phyloP scores from a whole-genome alignment of 2,888 invertebrate species.

The Pristionchus mayeri region DNA sequence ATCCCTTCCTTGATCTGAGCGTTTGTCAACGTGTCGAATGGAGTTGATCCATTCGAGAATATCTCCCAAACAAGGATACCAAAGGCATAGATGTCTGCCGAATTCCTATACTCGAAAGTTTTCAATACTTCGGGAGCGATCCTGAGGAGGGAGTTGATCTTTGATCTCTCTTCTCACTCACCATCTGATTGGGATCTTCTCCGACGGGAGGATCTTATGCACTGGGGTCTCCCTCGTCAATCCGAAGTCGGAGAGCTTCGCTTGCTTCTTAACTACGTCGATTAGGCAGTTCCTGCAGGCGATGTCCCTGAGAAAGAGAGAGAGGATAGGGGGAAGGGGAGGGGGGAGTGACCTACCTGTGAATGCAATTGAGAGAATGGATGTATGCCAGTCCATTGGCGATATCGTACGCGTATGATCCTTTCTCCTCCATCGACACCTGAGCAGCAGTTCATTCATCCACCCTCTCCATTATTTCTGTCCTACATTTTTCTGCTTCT shows the following conservation, averaged over 20 bases:
- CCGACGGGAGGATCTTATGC: background rate
- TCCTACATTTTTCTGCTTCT: background rate
- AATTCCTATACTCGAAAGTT: background rate
- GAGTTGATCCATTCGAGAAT: background rate
- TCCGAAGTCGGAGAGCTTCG: slow-evolving; percentile 26
- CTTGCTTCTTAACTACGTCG: background rate
- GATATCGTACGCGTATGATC: background rate
- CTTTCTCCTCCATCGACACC: background rate
- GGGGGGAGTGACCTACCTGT: background rate
- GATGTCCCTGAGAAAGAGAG: slow-evolving; percentile 25
- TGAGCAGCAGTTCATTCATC: background rate
- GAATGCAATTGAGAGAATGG: background rate
- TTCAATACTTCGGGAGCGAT: slow-evolving; percentile 33
- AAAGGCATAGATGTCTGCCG: background rate
- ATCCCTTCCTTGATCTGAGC: slow-evolving; percentile 40
- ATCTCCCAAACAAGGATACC: slow-evolving; percentile 31
- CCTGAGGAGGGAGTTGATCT: background rate
- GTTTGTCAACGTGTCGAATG: background rate
- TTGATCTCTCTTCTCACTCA: background rate
- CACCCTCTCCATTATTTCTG: background rate
- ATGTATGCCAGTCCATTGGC: slow-evolving; percentile 8
- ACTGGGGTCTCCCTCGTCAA: background rate
- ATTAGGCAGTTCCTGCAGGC: slow-evolving; percentile 23
- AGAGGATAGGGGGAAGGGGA: background rate
- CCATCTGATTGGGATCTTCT: background rate